Base-by-base conservation (phyloP, 2,797 vertebrate species). In the Smutsia gigantea region DNA sequence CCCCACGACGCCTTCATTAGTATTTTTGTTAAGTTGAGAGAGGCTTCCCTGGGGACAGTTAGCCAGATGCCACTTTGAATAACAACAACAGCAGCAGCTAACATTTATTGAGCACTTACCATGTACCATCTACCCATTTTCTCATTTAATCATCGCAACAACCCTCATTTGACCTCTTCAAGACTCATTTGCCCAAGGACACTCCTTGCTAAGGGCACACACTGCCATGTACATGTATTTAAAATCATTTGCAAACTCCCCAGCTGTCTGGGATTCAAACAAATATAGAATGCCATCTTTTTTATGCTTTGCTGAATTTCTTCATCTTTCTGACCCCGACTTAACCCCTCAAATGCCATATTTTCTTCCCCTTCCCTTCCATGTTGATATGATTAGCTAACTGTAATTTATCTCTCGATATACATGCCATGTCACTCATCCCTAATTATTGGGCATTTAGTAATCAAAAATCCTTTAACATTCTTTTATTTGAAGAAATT, bases 81-180 rank as follows among this genome's bases (percentile, higher is more conserved):
- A 96, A 93, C 93, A 96, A 55, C 31, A 90, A 1, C 51, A 94
- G 51, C 86, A 75, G 63, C 29, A 90, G 64, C 87, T 96, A 96
- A 90, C 83, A 90, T 92, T 94, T 97, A 95, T 51, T 95, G 92
- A 97, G 66, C 29, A 97, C n/a, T 92, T 94, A 94, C 69, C 90
- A 90, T 77, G 79, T 93, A 92, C 87, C 42, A 81, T 72, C 68
- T 64, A 96, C 79, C 42, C 84, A 88, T 95, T 93, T 96, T 87
- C 81, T 94, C 55, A 94, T 87, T 94, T 95, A 96, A 92, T 94
- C 87, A 93, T 86, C 53, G 89, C 61, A 96, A 84, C 64, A 87
- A 89, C 74, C 71, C 84, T 85, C 83, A 96, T 90, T 96, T 96
- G 81, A 92, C 84, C 85, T 82, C 86, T 86, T 63, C 68, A 61